phyloP scores from a whole-genome alignment of 1,140 invertebrate genomes.

The Diprion similis region DNA sequence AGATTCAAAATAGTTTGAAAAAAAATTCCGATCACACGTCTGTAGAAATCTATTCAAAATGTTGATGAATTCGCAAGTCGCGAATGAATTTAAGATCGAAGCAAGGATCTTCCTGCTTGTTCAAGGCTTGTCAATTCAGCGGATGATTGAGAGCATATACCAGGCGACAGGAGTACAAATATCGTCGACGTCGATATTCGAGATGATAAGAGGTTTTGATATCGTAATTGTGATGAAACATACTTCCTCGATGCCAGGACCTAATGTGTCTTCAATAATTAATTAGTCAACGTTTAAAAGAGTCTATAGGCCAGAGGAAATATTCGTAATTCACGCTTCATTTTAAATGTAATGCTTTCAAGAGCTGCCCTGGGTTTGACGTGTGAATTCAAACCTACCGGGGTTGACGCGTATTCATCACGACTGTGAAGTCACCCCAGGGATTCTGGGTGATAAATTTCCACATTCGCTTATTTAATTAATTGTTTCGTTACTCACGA shows the following conservation, averaged over 20 bases:
- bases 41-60: no score
- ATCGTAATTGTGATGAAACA: background rate
- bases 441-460: conserved; percentile 1
- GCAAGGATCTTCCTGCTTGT: no score
- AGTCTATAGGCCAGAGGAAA: background rate
- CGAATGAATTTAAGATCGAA: no score
- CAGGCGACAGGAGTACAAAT: no score
- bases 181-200: no score
- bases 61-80: no score
- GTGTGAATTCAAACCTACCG: background rate
- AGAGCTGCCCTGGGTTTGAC: background rate
- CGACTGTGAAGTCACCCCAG: background rate
- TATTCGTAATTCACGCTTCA: background rate
- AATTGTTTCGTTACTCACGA: background rate
- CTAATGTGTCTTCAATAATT: background rate
- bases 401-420: background rate
- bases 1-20: no score
- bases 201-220: no score
- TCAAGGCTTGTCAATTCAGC: no score
- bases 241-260: background rate
- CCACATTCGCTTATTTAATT: background rate
- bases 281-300: background rate
- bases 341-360: background rate
- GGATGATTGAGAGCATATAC: no score
- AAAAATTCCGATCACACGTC: no score